Base-by-base conservation (phyloP, 1,140 invertebrate genomes). In the Lutraria rhynchaena region DNA sequence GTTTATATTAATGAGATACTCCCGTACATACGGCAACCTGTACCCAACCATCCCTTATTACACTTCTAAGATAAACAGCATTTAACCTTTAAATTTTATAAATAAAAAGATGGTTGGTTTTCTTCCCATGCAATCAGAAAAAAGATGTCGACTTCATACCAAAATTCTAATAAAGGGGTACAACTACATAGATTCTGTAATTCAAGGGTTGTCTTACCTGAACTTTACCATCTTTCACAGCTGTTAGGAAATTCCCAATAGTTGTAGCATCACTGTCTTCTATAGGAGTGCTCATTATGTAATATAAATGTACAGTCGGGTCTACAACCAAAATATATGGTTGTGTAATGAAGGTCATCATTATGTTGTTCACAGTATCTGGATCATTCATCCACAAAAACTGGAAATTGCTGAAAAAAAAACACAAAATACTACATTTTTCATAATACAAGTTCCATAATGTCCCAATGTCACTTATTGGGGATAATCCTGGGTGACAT, bases 381-480 rank as follows among this genome's bases (percentile, higher is more conserved):
- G 81, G 65, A n/a, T 91, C 90, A 0, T 51, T 58, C 90, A 92
- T 90, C 88, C 87, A 90, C 57, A 91, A 81, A 80, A 92, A 91
- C 87, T 92, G 91, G 81, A 89, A 91, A 49, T 84, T 46, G 19
- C 88, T 89, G 63, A 31, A 80, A 41, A 41, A 41, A 7, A 41
- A 41, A 41, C 5, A 41, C 37, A 41, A 15, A 15, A 41, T 7
- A 41, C 15, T 41, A 7, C 5, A 41, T 41, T 41, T 41, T 7
- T n/a, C n/a, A n/a, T n/a, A n/a, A n/a, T n/a, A n/a, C n/a, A n/a
- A n/a, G n/a, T n/a, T n/a, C n/a, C n/a, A n/a, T n/a, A n/a, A n/a
- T n/a, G n/a, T n/a, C n/a, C n/a, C n/a, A n/a, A n/a, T n/a, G n/a
- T n/a, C n/a, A n/a, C n/a, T n/a, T n/a, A n/a, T n/a, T n/a, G n/a